A percentile compares a stretch with the other conserved stretches of the same genome.
Evolutionary conservation across 2,113 vertebrate genomes (phyloP).

Genomic region (Tricholaema leucomelas): DNA sequence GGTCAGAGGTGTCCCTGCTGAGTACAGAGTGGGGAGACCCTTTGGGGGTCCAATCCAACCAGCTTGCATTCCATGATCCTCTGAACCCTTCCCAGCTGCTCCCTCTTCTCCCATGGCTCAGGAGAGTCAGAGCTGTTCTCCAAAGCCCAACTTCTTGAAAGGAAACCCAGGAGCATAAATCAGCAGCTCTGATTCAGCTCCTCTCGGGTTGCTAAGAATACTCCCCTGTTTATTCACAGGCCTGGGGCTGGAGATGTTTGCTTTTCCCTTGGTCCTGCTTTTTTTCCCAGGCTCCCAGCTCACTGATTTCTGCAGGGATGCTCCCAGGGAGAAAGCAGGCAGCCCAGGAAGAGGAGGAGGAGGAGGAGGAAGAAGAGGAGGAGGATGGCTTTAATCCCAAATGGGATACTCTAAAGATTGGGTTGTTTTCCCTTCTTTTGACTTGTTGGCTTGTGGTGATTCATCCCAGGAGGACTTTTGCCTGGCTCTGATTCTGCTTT

Average conservation of each 20-base stretch:
- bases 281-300: slow-evolving; percentile 72
- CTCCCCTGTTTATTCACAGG: slow-evolving; percentile 66
- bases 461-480: not conserved
- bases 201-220: slow-evolving; percentile 72
- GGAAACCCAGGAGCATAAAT: slow-evolving; percentile 56
- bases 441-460: not conserved
- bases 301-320: slow-evolving; percentile 9
- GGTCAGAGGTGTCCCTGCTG: too few species aligned
- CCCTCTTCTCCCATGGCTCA: slow-evolving; percentile 60
- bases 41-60: too few species aligned
- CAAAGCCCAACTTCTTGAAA: slow-evolving; percentile 33
- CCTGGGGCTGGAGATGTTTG: slow-evolving; percentile 60
- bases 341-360: not conserved
- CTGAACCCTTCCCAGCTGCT: not conserved
- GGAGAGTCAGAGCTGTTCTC: not conserved
- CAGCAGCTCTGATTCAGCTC: slow-evolving; percentile 59
- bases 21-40: too few species aligned
- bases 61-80: too few species aligned
- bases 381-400: not conserved
- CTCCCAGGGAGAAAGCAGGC: not conserved
- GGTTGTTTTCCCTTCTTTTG: not conserved
- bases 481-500: slow-evolving; percentile 6
- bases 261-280: slow-evolving; percentile 53
- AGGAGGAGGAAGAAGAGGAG: not conserved
- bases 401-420: not conserved